Evolutionary conservation across 2,113 vertebrate species (phyloP).

Genomic region (Melozone crissalis): DNA sequence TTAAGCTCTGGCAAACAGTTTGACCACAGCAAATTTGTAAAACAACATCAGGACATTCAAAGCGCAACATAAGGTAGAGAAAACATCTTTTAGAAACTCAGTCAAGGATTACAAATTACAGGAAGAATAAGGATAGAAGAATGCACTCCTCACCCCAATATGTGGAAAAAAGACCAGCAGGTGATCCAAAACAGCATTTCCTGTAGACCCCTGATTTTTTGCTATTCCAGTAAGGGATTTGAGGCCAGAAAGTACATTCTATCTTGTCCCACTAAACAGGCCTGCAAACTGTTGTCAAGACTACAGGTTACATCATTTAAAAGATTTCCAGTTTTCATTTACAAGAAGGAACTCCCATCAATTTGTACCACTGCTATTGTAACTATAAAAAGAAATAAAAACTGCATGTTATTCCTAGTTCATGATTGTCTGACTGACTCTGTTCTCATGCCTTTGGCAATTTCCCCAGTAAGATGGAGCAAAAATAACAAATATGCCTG

Average conservation of each 20-base stretch:
- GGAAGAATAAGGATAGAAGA: neutral
- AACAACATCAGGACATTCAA: neutral
- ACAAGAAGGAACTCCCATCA: neutral
- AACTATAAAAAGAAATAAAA: neutral
- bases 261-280: neutral
- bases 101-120: neutral
- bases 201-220: neutral
- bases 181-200: neutral
- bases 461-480: neutral
- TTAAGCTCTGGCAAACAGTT: constrained; percentile 11
- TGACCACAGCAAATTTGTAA: constrained; percentile 15
- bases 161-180: neutral
- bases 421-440: neutral
- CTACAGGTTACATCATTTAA: neutral
- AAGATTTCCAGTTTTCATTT: neutral
- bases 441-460: neutral
- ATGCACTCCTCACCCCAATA: neutral
- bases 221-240: neutral
- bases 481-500: neutral
- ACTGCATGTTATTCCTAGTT: neutral
- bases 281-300: neutral
- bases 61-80: neutral
- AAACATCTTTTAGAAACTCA: neutral
- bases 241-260: neutral
- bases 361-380: neutral